Evolutionary conservation across 2,113 vertebrate genomes (phyloP), one percentile per base, ranked within the genome.

Genomic region (Saiga tatarica): DNA sequence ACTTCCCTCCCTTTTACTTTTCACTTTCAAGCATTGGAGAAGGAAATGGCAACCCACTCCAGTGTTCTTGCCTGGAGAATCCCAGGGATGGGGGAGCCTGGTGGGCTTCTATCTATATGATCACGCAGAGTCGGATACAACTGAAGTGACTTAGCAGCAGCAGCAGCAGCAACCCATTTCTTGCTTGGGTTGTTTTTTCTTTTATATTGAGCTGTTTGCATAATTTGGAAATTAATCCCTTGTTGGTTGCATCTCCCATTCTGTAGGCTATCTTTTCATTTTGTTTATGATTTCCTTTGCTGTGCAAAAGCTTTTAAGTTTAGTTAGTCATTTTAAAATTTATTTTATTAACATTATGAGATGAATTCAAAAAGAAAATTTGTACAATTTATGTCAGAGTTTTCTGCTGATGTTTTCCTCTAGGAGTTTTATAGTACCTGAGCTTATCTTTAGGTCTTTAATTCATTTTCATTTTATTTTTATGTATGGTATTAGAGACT

Each of bases 81-180:
- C 57, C 25, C 57, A 59, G 57, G 25, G 57, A 59, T 0, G 25
- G 57, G 2, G 25, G 57, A 28, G 11, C 57, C 57, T 59, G 57
- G 57, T 59, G 57, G 57, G 25, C 57, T 59, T 26, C 57, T 0
- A 0, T 59, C 57, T 59, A 12, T 26, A 11, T 25, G 57, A 0
- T 59, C 4, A 0, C 2, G 0, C 25, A 59, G 10, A 59, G 25
- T 26, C 11, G 0, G 57, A 59, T 28, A 59, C 11, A 5, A 59
- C 57, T 59, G 57, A 59, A 59, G 25, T 0, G 0, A 5, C 57
- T 59, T 59, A 26, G 25, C 57, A 59, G 57, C 25, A 26, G 55
- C 21, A 55, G 19, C 17, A 57, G 55, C 57, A 23, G 57, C 55
- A 9, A 16, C 47, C 47, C 47, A n/a, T 21, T 82, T 82, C 33